Percentiles rank a stretch among this genome's conserved stretches.
These are phyloP conservation scores for Panorpa germanica DNA, from an alignment of 2,888 invertebrate species.

Conservation along the genomic window DNA sequence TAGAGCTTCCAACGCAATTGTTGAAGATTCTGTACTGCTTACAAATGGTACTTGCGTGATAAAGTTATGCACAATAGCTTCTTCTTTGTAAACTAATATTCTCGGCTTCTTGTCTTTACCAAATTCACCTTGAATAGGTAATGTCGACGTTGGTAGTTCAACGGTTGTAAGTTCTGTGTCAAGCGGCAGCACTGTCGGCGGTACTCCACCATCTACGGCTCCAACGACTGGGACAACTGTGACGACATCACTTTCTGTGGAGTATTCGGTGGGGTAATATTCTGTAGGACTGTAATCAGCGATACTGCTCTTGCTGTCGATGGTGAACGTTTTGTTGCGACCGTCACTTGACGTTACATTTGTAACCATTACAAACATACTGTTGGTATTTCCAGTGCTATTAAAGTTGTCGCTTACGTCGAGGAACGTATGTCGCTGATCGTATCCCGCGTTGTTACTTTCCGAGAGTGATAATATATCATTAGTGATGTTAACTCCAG, in stretches of 20 bases:
- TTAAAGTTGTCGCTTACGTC: too few species aligned
- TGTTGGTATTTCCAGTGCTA: too few species aligned
- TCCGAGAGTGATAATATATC: too few species aligned
- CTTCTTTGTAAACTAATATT: conserved; percentile 19
- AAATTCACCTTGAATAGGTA: not conserved
- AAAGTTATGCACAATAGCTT: conserved; percentile 20
- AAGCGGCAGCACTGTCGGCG: not conserved
- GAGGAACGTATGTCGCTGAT: not conserved
- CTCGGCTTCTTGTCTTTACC: conserved; percentile 7
- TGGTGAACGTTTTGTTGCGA: conserved; percentile 10
- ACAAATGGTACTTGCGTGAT: conserved; percentile 24
- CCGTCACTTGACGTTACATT: not conserved
- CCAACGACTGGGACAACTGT: too few species aligned
- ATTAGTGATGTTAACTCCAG: too few species aligned
- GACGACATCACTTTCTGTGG: too few species aligned
- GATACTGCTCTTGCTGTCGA: conserved; percentile 24
- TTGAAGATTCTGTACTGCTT: conserved; percentile 37
- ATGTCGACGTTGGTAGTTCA: not conserved
- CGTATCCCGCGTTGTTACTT: conserved; percentile 7
- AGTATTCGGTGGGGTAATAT: too few species aligned
- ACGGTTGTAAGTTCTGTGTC: conserved; percentile 1
- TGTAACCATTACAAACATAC: not conserved
- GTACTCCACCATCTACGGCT: conserved; percentile 1
- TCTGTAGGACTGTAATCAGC: conserved; percentile 23
- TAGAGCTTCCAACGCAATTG: conserved; percentile 44